Conservation (phyloP, 2,113 vertebrate genomes). For the Uropsilus gracilis region DNA sequence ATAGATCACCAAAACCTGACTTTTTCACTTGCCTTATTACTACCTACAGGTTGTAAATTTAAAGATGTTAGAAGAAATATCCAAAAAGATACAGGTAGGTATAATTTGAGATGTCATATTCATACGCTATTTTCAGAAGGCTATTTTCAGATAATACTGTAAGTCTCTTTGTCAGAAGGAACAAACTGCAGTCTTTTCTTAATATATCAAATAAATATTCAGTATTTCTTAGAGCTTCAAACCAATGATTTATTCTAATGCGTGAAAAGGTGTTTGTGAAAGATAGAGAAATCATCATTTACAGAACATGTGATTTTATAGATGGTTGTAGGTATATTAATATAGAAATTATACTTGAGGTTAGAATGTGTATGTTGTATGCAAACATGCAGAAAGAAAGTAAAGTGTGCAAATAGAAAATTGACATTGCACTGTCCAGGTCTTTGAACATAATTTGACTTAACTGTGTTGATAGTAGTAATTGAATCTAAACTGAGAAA, state of each 20-base stretch:
- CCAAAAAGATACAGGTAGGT: constrained; percentile 91
- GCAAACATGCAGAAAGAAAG: no score
- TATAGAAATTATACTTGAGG: background rate
- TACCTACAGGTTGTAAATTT: constrained; percentile 91
- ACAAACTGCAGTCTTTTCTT: background rate
- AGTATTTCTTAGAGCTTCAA: constrained; percentile 42
- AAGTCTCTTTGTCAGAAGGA: constrained; percentile 43
- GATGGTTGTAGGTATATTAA: background rate
- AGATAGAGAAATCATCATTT: background rate
- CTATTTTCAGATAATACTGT: constrained; percentile 19
- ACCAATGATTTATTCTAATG: background rate
- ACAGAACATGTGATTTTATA: background rate
- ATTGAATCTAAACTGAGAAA: background rate
- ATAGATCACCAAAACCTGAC: constrained; percentile 46
- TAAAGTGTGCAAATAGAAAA: background rate
- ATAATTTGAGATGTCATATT: constrained; percentile 7
- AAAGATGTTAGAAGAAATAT: constrained; percentile 92
- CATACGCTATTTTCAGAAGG: background rate
- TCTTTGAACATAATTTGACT: background rate
- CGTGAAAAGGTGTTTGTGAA: background rate
- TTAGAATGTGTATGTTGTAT: background rate
- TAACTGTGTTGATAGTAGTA: background rate
- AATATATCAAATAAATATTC: constrained; percentile 10
- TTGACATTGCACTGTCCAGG: background rate
- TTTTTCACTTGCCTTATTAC: constrained; percentile 57